Conservation (phyloP, 1,140 invertebrate genomes). For the Solen grandis region DNA sequence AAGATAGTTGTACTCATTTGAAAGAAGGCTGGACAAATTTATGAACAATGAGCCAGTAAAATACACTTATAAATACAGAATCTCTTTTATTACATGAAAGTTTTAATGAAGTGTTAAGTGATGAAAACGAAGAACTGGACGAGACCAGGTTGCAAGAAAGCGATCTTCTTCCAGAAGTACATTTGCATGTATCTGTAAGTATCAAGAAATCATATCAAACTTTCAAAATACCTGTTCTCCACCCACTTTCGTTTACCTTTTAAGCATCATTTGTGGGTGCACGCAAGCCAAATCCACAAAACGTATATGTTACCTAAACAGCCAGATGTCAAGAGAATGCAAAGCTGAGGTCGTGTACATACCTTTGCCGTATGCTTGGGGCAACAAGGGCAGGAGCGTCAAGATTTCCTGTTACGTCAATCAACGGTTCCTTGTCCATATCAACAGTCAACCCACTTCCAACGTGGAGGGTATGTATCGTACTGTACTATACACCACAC, state of each 20-base stretch:
- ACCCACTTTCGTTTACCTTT: background rate
- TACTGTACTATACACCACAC: too few species aligned
- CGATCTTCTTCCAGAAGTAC: too few species aligned
- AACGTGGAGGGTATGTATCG: conserved; percentile 35
- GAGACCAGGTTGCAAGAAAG: too few species aligned
- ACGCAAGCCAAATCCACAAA: background rate
- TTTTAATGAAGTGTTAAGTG: too few species aligned
- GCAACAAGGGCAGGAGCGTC: conserved; percentile 27
- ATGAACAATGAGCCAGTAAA: too few species aligned
- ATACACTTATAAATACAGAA: too few species aligned
- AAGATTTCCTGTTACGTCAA: conserved; percentile 54
- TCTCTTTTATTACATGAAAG: too few species aligned
- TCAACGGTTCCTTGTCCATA: conserved; percentile 44
- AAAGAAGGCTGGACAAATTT: too few species aligned
- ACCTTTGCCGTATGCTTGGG: conserved; percentile 34
- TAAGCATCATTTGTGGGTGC: background rate
- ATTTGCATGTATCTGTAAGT: too few species aligned
- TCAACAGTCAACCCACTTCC: conserved; percentile 26
- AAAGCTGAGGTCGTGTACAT: background rate
- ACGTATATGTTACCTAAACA: background rate
- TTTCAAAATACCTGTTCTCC: background rate
- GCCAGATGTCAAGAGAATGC: background rate
- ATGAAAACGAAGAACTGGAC: too few species aligned
- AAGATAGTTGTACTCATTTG: too few species aligned
- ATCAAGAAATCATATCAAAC: too few species aligned